A percentile compares a stretch with the other conserved stretches of the same genome.
phyloP scores from a whole-genome alignment of 2,113 vertebrate genomes.

The Scopus umbretta region DNA sequence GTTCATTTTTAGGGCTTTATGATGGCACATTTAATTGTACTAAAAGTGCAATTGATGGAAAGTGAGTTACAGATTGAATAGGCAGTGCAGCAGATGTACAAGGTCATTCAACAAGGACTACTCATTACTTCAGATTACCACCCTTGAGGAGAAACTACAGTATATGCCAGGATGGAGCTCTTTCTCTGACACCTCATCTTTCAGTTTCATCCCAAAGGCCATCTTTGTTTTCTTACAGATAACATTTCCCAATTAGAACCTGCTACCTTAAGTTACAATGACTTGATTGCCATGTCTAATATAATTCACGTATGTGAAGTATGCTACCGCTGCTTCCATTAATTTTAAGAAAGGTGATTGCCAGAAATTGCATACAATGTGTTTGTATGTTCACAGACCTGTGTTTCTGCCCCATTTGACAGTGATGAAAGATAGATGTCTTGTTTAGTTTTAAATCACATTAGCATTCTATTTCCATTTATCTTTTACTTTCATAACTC shows the following conservation, averaged over 20 bases:
- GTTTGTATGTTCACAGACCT: background rate
- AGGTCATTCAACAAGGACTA: constrained; percentile 64
- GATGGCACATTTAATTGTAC: constrained; percentile 60
- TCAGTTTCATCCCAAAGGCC: constrained; percentile 54
- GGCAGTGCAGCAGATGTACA: constrained; percentile 55
- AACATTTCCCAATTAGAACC: constrained; percentile 39
- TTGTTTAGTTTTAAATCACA: background rate
- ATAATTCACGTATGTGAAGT: background rate
- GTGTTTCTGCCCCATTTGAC: constrained; percentile 16
- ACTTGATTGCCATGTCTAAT: background rate
- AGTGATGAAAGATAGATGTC: background rate
- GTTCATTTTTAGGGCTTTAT: constrained; percentile 51
- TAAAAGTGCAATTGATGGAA: constrained; percentile 60
- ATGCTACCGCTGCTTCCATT: background rate
- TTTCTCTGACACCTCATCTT: constrained; percentile 53
- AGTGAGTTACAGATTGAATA: constrained; percentile 52
- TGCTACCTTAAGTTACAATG: constrained; percentile 9
- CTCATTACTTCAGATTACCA: constrained; percentile 70
- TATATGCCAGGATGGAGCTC: constrained; percentile 17
- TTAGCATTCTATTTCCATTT: background rate
- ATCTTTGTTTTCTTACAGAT: constrained; percentile 32
- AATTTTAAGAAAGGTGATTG: background rate
- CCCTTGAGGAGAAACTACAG: constrained; percentile 48
- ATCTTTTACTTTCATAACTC: background rate
- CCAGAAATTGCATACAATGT: background rate